A percentile compares a stretch with the other conserved stretches of the same genome.
Evolutionary conservation across 2,797 vertebrate species (phyloP).

Genomic region (Borostomias antarcticus): DNA sequence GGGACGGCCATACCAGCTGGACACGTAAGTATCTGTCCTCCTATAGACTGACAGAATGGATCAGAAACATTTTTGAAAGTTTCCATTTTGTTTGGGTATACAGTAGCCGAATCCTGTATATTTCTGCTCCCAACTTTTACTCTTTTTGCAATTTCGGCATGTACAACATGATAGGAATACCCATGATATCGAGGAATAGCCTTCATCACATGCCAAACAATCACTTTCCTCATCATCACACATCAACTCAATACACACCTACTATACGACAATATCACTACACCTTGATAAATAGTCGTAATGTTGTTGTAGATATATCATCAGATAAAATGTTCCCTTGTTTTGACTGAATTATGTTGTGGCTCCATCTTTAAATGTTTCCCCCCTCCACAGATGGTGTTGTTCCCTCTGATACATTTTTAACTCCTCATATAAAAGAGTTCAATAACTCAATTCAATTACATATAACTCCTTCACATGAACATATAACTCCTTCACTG

Average conservation of each 20-base stretch:
- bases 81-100: too few species aligned
- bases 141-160: too few species aligned
- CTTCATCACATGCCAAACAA: background rate
- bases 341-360: background rate
- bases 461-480: constrained; percentile 79
- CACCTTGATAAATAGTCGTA: background rate
- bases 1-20: constrained; percentile 33
- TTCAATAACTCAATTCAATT: constrained; percentile 71
- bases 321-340: constrained; percentile 4
- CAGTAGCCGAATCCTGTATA: constrained; percentile 36
- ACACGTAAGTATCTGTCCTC: constrained; percentile 65
- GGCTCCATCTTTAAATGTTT: constrained; percentile 8
- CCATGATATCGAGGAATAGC: background rate
- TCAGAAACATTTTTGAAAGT: too few species aligned
- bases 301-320: background rate
- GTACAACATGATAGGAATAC: too few species aligned
- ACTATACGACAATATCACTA: background rate
- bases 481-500: too few species aligned
- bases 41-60: background rate
- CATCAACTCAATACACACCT: constrained; percentile 47
- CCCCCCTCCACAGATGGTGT: constrained; percentile 20
- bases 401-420: constrained; percentile 30
- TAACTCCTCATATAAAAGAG: constrained; percentile 81
- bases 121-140: constrained; percentile 26
- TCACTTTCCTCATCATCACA: constrained; percentile 62